Conservation (phyloP, 1,140 invertebrate species). For the Drosophila kanapiae region DNA sequence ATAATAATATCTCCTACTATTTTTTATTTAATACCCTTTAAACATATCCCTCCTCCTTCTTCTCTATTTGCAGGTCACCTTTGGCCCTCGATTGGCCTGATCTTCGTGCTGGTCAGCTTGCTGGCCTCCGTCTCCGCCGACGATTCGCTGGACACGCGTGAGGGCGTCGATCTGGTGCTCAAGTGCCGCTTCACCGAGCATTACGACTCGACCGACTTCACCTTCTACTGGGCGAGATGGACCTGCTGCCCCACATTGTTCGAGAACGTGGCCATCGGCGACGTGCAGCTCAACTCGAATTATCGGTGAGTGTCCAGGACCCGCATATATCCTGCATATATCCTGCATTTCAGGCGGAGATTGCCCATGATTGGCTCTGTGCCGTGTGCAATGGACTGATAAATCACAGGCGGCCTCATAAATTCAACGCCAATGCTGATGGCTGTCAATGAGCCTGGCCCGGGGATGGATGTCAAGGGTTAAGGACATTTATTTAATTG, state of each 20-base stretch:
- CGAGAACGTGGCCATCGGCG: slow-evolving; percentile 92
- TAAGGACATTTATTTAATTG: slow-evolving; percentile 80
- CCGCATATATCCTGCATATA: slow-evolving; percentile 13
- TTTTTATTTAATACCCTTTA: not conserved
- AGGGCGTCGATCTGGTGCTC: slow-evolving; percentile 92
- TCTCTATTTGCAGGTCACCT: slow-evolving; percentile 34
- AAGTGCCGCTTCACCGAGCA: slow-evolving; percentile 92
- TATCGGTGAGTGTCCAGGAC: slow-evolving; percentile 89
- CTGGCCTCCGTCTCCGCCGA: slow-evolving; percentile 18
- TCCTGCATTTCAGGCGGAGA: slow-evolving; percentile 10
- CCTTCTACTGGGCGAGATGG: slow-evolving; percentile 91
- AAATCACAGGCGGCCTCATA: slow-evolving; percentile 77
- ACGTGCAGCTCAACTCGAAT: slow-evolving; percentile 90
- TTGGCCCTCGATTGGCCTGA: slow-evolving; percentile 45
- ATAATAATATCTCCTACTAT: too few species aligned
- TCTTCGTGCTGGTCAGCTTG: slow-evolving; percentile 10
- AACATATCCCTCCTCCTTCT: not conserved
- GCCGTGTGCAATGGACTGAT: slow-evolving; percentile 74
- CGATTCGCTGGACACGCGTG: slow-evolving; percentile 89
- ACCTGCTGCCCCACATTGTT: slow-evolving; percentile 87
- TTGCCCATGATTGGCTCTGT: slow-evolving; percentile 5
- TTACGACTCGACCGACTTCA: slow-evolving; percentile 87
- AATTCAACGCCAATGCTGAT: slow-evolving; percentile 69
- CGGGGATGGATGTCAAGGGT: slow-evolving; percentile 23
- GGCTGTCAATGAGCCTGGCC: slow-evolving; percentile 70